phyloP scores from a whole-genome alignment of 2,113 vertebrate genomes.

The Lates calcarifer region DNA sequence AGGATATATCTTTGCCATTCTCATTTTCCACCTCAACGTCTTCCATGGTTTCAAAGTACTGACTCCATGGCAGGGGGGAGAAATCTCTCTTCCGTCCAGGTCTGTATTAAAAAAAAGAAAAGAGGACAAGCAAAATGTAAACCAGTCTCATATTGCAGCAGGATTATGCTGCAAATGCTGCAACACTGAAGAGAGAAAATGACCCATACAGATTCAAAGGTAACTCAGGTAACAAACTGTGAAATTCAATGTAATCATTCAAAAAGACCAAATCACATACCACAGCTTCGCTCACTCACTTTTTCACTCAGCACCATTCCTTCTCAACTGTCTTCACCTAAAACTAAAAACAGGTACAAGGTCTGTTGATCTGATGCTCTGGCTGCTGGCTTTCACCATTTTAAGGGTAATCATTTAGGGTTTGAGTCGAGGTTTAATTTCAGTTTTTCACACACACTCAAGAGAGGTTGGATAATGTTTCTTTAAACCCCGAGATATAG shows the following conservation, averaged over 20 bases:
- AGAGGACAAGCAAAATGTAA: slow-evolving; percentile 12
- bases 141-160: background rate
- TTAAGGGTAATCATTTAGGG: too few relatives aligned
- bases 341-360: background rate
- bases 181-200: background rate
- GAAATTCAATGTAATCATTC: background rate
- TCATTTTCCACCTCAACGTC: slow-evolving; percentile 94
- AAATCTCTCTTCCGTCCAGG: slow-evolving; percentile 96
- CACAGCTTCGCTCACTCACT: background rate
- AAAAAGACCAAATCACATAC: background rate
- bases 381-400: background rate
- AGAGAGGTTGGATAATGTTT: background rate
- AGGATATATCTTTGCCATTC: slow-evolving; percentile 98
- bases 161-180: background rate
- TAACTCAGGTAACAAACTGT: background rate
- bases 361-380: background rate
- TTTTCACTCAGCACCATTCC: background rate
- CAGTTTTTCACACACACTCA: background rate
- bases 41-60: slow-evolving; percentile 98
- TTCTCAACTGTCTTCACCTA: background rate
- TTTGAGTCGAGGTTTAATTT: background rate
- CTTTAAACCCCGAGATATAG: background rate
- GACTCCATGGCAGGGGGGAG: slow-evolving; percentile 93
- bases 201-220: background rate
- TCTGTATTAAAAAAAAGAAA: slow-evolving; percentile 79